Evolutionary conservation across 2,888 invertebrate species (phyloP), one percentile per base, ranked within the genome.

Genomic region (Nomada goodeniana): DNA sequence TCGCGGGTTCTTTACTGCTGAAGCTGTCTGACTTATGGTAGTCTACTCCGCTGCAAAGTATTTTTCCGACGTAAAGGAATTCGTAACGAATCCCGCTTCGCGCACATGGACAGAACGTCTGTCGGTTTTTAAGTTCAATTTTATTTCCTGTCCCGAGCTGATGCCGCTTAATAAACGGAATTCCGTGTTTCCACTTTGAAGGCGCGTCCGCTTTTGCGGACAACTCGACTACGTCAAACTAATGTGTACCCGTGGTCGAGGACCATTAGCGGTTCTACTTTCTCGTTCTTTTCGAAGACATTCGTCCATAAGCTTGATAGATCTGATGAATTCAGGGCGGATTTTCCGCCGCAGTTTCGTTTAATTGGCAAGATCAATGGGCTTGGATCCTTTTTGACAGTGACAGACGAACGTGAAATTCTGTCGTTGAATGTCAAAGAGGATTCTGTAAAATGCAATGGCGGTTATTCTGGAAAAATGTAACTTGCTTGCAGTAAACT

Each of bases 161-260:
- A 47, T 69, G 29, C 23, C 69, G 44, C 36, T 77, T 79, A 79
- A 79, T 70, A 76, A 70, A 59, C 53, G 63, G 47, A 63, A 63
- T 63, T 57, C 50, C 26, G 52, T 57, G 55, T 26, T 65, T 18
- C 23, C 36, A 47, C 64, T 65, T 65, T 42, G 77, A 65, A 20
- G 53, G 13, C 5, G 50, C 26, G 10, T 47, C 20, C 10, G 36
- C 36, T 42, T 53, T 57, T 53, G 15, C 47, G 15, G 13, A 50
- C 9, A 2, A 9, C 53, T 53, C 26, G 11, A 4, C 23, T 23
- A 13, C 29, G 57, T 64, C 57, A 23, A 69, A 55, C 29, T 52
- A 29, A 44, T n/a, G 10, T 15, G 15, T 9, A 11, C 15, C 5
- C n/a, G 26, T 10, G 2, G 0, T 18, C 63, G 44, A 55, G 23